Evolutionary conservation across 2,888 invertebrate genomes (phyloP).

Genomic region (Hyles lineata): DNA sequence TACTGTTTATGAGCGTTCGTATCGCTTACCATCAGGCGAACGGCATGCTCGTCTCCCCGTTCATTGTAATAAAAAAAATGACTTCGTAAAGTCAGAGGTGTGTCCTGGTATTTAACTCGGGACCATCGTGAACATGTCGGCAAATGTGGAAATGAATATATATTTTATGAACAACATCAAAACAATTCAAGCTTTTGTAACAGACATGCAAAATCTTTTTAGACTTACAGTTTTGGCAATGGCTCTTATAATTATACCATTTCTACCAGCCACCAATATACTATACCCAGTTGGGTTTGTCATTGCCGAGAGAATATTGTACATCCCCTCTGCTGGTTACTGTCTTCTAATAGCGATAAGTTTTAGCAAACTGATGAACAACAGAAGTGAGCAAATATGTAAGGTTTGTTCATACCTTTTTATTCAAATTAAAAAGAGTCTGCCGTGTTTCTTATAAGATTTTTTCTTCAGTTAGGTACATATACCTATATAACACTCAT

Average conservation of each 20-base stretch:
- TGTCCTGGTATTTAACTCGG: too few relatives aligned
- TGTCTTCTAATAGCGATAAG: conserved; percentile 89
- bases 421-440: neutral
- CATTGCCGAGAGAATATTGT: conserved; percentile 93
- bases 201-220: conserved; percentile 51
- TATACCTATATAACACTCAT: conserved; percentile 51
- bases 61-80: too few relatives aligned
- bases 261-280: conserved; percentile 93
- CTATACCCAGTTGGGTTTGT: conserved; percentile 96
- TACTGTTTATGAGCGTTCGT: too few relatives aligned
- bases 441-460: neutral
- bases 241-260: conserved; percentile 88
- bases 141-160: too few relatives aligned
- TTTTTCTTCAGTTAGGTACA: conserved; percentile 35
- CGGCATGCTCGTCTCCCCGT: too few relatives aligned
- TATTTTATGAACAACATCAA: too few relatives aligned
- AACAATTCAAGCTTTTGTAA: neutral
- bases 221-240: conserved; percentile 85
- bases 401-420: conserved; percentile 52
- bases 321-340: conserved; percentile 92
- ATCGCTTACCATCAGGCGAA: too few relatives aligned
- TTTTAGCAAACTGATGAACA: conserved; percentile 62
- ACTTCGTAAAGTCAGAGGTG: too few relatives aligned
- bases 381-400: conserved; percentile 38
- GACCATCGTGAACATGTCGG: too few relatives aligned